phyloP scores from a whole-genome alignment of 2,888 invertebrate genomes.

The Clostera curtula region DNA sequence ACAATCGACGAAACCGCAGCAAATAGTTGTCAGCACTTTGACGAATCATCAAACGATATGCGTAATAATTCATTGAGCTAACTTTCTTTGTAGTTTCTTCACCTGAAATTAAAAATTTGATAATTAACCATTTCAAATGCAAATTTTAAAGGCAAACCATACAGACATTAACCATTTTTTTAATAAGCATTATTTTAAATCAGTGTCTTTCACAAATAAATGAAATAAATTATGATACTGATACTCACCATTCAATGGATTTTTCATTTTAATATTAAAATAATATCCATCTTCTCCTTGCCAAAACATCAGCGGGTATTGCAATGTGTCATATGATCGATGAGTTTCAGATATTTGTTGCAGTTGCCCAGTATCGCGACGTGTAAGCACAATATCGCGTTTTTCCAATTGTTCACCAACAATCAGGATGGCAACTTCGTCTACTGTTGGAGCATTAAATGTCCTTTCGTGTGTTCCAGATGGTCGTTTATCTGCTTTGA shows the following conservation, averaged over 20 bases:
- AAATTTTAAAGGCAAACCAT: background rate
- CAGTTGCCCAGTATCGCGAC: conserved; percentile 6
- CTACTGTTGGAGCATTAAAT: too few relatives aligned
- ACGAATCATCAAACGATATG: too few relatives aligned
- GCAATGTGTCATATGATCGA: background rate
- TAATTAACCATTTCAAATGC: conserved; percentile 7
- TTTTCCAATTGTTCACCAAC: conserved; percentile 19
- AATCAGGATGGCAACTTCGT: conserved; percentile 25
- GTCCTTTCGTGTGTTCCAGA: conserved; percentile 5
- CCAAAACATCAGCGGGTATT: background rate
- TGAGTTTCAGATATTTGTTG: too few relatives aligned
- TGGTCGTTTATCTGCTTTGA: too few relatives aligned
- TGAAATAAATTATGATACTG: conserved; percentile 4
- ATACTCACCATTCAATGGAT: background rate
- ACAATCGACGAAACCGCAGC: conserved; percentile 14
- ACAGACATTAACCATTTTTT: background rate
- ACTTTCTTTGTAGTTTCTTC: too few relatives aligned
- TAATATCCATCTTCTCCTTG: background rate
- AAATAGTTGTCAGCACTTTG: conserved; percentile 15
- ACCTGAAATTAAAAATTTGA: too few relatives aligned
- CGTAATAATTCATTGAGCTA: too few relatives aligned
- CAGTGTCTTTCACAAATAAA: conserved; percentile 5
- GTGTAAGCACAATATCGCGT: conserved; percentile 12
- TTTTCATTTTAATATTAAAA: too few relatives aligned
- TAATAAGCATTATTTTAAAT: background rate